These are phyloP conservation scores for Psittacus erithacus DNA, from an alignment of 2,113 vertebrate genomes.

Conservation along the genomic window DNA sequence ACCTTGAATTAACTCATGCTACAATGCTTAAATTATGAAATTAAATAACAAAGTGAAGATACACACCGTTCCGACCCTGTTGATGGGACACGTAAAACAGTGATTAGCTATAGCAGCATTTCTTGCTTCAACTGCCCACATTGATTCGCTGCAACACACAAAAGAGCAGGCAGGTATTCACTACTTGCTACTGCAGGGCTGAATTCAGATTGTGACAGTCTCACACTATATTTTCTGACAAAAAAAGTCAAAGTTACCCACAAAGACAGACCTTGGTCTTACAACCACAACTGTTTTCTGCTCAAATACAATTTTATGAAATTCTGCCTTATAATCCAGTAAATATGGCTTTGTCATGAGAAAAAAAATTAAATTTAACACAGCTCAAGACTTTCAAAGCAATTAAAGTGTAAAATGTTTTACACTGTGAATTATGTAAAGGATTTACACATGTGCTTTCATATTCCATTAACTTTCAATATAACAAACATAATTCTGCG, in stretches of 20 bases:
- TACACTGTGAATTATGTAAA: background rate
- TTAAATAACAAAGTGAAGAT: background rate
- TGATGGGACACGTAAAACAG: conserved; percentile 95
- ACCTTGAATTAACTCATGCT: background rate
- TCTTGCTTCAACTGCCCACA: conserved; percentile 94
- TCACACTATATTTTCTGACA: background rate
- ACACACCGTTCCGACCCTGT: conserved; percentile 91
- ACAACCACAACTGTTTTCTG: background rate
- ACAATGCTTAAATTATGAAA: background rate
- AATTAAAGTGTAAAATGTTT: background rate
- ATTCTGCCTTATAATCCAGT: background rate
- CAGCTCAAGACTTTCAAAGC: background rate
- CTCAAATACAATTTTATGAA: background rate
- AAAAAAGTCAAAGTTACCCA: background rate
- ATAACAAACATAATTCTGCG: background rate
- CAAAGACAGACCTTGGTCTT: background rate
- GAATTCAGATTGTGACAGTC: background rate
- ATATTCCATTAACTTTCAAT: background rate
- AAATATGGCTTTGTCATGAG: background rate
- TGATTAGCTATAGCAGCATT: conserved; percentile 96
- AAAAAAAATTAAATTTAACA: background rate
- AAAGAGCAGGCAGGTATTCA: background rate
- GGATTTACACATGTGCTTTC: background rate
- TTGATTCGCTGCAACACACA: conserved; percentile 83
- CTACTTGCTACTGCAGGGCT: background rate